Base-by-base conservation (phyloP, 2,113 vertebrate genomes). In the Elephantulus edwardii region DNA sequence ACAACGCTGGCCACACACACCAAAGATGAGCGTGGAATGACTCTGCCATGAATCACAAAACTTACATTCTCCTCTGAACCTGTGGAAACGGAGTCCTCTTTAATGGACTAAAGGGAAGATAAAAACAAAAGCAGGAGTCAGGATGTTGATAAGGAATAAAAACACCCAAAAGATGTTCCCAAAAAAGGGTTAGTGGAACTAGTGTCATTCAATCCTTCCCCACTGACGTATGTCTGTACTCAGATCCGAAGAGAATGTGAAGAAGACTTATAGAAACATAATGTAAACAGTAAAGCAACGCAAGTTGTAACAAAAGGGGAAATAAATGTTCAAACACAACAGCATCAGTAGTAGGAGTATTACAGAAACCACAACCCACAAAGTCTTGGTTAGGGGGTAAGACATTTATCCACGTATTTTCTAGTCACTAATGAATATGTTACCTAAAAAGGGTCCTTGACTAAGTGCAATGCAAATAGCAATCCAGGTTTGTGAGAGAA, bases 21-120 rank as follows among this genome's bases (percentile, higher is more conserved):
- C 13, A 17, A 77, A 79, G 56, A 80, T 66, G 88, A 89, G 52
- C 38, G 42, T 40, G 83, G 87, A 68, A 82, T 94, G 95, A 90
- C 52, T 92, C 54, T 88, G 40, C 38, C 40, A 16, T 58, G 12
- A 26, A 35, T 66, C 0, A 38, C 4, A 20, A 72, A 83, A 96
- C 89, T 95, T 95, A 95, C 96, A 93, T 82, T 86, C 83, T 95
- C 93, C 79, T 96, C 62, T 86, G 92, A 89, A 93, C 93, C 79
- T 91, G 91, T 0, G 30, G 92, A 66, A 24, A 93, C 24, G 22
- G 91, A 91, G 46, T 89, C 95, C 92, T 96, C 92, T 90, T 93
- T 96, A 62, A 72, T 88, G 86, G 94, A 94, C 87, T 96, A 35
- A 83, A 95, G 42, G 35, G 62, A 42, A 92, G 82, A 96, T 68